Percentiles rank a stretch among this genome's conserved stretches.
Evolutionary conservation across 2,888 invertebrate genomes (phyloP).

Genomic region (Saturnia pavonia): DNA sequence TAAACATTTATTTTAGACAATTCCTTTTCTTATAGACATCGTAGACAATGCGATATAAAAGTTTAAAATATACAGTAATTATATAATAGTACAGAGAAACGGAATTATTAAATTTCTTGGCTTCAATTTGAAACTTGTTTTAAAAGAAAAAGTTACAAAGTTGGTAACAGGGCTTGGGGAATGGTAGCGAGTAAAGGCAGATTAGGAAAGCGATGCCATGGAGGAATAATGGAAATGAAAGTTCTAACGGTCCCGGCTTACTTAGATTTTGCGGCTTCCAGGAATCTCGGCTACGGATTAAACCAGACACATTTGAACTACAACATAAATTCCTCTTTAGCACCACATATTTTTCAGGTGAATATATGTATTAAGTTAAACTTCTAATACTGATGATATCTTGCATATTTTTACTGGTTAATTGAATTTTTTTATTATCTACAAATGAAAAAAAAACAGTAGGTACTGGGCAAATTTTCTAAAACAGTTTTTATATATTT

Average conservation of each 20-base stretch:
- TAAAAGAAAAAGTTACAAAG: conserved; percentile 52
- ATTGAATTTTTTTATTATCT: neutral
- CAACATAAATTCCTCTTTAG: conserved; percentile 66
- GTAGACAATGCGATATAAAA: neutral
- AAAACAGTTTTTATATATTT: too few relatives aligned
- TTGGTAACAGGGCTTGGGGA: conserved; percentile 48
- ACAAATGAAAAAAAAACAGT: too few relatives aligned
- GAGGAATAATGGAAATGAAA: conserved; percentile 66
- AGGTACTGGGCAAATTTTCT: too few relatives aligned
- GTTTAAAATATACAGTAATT: conserved; percentile 8
- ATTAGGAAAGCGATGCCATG: conserved; percentile 57
- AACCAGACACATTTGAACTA: conserved; percentile 65
- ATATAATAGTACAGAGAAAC: conserved; percentile 40
- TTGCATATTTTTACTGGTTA: neutral
- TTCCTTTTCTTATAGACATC: neutral
- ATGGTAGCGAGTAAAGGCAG: conserved; percentile 54
- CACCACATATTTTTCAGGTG: conserved; percentile 23
- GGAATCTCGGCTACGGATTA: conserved; percentile 63
- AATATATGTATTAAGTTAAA: conserved; percentile 5
- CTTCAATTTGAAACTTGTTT: conserved; percentile 55
- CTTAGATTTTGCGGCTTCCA: conserved; percentile 66
- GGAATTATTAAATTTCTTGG: conserved; percentile 45
- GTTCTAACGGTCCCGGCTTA: conserved; percentile 65
- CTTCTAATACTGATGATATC: neutral
- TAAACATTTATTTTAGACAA: neutral